Evolutionary conservation across 2,888 invertebrate species (phyloP).

Genomic region (Ypsolopha scabrella): DNA sequence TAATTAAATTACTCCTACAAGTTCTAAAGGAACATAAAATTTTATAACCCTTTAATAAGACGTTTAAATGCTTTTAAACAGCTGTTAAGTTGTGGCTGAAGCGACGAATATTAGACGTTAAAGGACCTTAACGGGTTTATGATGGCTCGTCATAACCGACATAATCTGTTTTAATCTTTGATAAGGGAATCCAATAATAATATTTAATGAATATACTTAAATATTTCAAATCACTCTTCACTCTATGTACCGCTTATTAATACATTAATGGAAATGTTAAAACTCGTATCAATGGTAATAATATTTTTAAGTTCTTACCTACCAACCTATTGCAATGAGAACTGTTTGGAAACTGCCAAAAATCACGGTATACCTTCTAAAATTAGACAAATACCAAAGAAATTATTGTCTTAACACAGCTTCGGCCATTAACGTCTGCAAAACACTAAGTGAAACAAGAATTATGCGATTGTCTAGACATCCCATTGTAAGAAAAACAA

Average conservation of each 20-base stretch:
- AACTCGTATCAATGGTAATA: neutral
- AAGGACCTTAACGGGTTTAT: conserved; percentile 44
- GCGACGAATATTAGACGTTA: conserved; percentile 58
- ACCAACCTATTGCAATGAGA: neutral
- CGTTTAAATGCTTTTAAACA: conserved; percentile 57
- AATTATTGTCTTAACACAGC: conserved; percentile 11
- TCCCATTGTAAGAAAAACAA: conserved; percentile 67
- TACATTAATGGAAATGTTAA: too few species aligned
- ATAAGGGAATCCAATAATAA: neutral
- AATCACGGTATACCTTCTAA: neutral
- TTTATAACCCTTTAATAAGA: conserved; percentile 68
- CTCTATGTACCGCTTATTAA: too few species aligned
- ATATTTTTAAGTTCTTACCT: neutral
- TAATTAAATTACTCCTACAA: conserved; percentile 56
- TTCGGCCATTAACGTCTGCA: conserved; percentile 40
- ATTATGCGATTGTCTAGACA: conserved; percentile 67
- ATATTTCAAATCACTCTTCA: neutral
- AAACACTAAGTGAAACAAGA: conserved; percentile 61
- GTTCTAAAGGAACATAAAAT: conserved; percentile 54
- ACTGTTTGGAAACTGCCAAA: neutral
- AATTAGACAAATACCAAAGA: neutral
- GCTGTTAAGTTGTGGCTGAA: conserved; percentile 48
- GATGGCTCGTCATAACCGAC: neutral
- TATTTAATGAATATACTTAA: neutral
- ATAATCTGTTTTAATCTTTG: neutral